Percentiles rank a stretch among this genome's conserved stretches.
These are phyloP conservation scores for Illadopsis cleaveri DNA, from an alignment of 2,113 vertebrate genomes.

Conservation along the genomic window DNA sequence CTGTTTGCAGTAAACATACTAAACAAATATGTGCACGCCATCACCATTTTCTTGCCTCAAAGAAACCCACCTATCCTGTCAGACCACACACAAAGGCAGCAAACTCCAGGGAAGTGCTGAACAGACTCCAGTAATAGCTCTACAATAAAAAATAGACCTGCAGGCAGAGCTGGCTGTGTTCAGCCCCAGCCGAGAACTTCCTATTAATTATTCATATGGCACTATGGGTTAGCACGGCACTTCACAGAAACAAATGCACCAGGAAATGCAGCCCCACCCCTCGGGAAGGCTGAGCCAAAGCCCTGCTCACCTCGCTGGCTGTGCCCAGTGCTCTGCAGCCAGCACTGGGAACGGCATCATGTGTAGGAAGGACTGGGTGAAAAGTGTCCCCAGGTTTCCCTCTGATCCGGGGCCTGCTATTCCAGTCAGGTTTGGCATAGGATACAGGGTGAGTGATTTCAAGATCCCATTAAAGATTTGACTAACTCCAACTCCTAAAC, in stretches of 20 bases:
- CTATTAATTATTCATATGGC: not conserved
- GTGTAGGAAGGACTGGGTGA: not conserved
- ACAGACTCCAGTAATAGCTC: slow-evolving; percentile 10
- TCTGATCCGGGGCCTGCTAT: not conserved
- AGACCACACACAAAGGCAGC: not conserved
- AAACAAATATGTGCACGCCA: not conserved
- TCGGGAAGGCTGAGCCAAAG: not conserved
- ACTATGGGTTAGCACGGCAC: not conserved
- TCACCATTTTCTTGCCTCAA: not conserved
- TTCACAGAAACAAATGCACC: not conserved
- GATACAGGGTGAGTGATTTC: fast-evolving
- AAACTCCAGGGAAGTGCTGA: not conserved
- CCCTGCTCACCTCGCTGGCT: fast-evolving
- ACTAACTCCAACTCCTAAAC: not conserved
- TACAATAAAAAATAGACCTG: not conserved
- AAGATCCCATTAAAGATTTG: not conserved
- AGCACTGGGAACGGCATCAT: not conserved
- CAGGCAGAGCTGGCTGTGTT: not conserved
- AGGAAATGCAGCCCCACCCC: not conserved
- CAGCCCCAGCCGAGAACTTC: not conserved
- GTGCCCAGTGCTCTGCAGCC: not conserved
- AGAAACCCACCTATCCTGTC: not conserved
- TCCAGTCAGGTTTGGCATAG: not conserved
- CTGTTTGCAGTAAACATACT: not conserved
- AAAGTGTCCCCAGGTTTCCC: not conserved